Evolutionary conservation across 2,113 vertebrate species (phyloP).

Genomic region (Lethenteron reissneri): DNA sequence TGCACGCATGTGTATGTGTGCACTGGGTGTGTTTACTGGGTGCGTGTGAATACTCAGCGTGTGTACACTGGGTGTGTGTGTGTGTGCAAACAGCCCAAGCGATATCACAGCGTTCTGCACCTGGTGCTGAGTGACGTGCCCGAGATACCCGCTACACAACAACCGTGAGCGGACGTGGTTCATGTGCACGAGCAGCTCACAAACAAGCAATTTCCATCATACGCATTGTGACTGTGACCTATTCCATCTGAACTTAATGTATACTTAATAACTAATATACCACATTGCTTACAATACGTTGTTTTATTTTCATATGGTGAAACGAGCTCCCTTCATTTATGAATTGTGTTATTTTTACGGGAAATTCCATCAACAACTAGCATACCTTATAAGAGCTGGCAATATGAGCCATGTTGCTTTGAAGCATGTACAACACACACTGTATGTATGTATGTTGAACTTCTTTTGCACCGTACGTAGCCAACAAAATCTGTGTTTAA

Average conservation of each 20-base stretch:
- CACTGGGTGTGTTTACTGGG: too few species aligned
- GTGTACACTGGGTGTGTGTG: neutral
- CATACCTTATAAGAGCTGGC: too few species aligned
- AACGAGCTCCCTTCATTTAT: constrained; percentile 8
- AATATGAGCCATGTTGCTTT: too few species aligned
- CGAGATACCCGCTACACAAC: constrained; percentile 13
- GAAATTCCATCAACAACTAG: too few species aligned
- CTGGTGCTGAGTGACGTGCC: constrained; percentile 42
- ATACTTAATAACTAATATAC: constrained; percentile 4
- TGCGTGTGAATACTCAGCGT: too few species aligned
- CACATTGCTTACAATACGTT: neutral
- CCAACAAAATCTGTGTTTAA: too few species aligned
- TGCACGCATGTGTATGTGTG: too few species aligned
- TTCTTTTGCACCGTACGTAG: too few species aligned
- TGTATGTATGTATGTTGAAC: too few species aligned
- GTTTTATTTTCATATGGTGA: constrained; percentile 17
- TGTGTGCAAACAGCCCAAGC: constrained; percentile 30
- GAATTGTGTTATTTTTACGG: too few species aligned
- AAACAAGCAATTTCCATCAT: neutral
- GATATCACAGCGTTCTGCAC: constrained; percentile 51
- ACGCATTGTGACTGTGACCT: neutral
- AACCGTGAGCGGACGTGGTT: neutral
- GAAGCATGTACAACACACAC: too few species aligned
- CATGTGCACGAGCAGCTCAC: neutral
- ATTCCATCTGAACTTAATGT: neutral